Evolutionary conservation across 2,113 vertebrate genomes (phyloP), one percentile per base, ranked within the genome.

Genomic region (Python bivittatus): DNA sequence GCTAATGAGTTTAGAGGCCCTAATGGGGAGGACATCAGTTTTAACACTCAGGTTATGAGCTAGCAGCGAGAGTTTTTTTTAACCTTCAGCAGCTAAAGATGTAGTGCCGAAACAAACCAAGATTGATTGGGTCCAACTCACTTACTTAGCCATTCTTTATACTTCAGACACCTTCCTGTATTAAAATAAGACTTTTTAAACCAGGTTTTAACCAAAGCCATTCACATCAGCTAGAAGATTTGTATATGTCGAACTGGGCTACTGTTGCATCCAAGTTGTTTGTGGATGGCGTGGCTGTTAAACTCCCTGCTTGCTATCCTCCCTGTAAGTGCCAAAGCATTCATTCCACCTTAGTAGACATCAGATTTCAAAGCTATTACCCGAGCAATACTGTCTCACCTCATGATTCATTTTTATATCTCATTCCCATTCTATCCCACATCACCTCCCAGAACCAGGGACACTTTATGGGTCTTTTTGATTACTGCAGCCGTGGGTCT

Each of bases 341-440:
- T 97, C 97, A 96, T 85, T 96, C 96, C 0, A 95, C 96, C 96
- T 95, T 95, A 88, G 94, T 95, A 96, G 96, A 90, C 96, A 83
- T 97, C 96, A 61, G 97, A 96, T 96, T 97, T 96, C 96, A 97
- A 98, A 97, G 96, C 95, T 95, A 97, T 97, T 97, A 97, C 97
- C 97, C 94, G 96, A 97, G 96, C 96, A 97, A 97, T 98, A 95
- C 95, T 96, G 96, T 96, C 97, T 97, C 88, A 96, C 96, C 96
- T 97, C 97, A 97, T 98, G 97, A 98, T 98, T 98, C 97, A 98
- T 97, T 98, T 98, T 98, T 98, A 98, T 98, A 97, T 97, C 97
- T 97, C 96, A 96, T 97, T 97, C 94, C 97, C 96, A 96, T 96
- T 97, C 97, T 96, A 97, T 96, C 97, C 97, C 97, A 98, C 96